phyloP scores from a whole-genome alignment of 2,888 invertebrate genomes.

The Crossocerus cetratus region DNA sequence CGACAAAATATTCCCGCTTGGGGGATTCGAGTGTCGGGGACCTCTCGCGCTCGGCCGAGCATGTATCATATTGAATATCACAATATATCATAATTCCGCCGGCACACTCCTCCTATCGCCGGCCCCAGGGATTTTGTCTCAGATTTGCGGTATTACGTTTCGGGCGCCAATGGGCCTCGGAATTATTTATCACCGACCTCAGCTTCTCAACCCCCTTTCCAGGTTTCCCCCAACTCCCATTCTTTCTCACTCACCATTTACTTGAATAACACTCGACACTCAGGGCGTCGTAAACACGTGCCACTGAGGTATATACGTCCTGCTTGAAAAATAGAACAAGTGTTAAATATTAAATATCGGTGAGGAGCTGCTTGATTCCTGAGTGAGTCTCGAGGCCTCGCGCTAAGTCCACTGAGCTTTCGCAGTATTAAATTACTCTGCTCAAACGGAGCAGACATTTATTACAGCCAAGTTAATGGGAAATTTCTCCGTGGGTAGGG shows the following conservation, averaged over 20 bases:
- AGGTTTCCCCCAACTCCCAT: too few relatives aligned
- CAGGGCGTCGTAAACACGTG: too few relatives aligned
- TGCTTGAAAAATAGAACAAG: too few relatives aligned
- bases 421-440: conserved; percentile 33
- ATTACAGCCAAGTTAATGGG: conserved; percentile 44
- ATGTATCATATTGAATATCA: conserved; percentile 62
- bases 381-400: too few relatives aligned
- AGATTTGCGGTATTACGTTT: conserved; percentile 26
- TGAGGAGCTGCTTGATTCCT: too few relatives aligned
- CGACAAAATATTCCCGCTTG: conserved; percentile 44
- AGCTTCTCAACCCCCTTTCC: too few relatives aligned
- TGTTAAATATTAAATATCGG: too few relatives aligned
- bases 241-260: too few relatives aligned
- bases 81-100: conserved; percentile 63
- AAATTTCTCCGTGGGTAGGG: conserved; percentile 39
- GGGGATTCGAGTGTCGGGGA: conserved; percentile 26
- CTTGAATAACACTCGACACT: too few relatives aligned
- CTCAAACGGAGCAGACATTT: conserved; percentile 34
- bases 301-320: too few relatives aligned
- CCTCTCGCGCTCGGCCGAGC: conserved; percentile 18
- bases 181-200: not conserved
- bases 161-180: not conserved
- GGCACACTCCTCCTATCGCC: conserved; percentile 7
- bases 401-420: conserved; percentile 9
- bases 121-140: conserved; percentile 27